Evolutionary conservation across 2,113 vertebrate species (phyloP), one percentile per base, ranked within the genome.

Genomic region (Progne subis): DNA sequence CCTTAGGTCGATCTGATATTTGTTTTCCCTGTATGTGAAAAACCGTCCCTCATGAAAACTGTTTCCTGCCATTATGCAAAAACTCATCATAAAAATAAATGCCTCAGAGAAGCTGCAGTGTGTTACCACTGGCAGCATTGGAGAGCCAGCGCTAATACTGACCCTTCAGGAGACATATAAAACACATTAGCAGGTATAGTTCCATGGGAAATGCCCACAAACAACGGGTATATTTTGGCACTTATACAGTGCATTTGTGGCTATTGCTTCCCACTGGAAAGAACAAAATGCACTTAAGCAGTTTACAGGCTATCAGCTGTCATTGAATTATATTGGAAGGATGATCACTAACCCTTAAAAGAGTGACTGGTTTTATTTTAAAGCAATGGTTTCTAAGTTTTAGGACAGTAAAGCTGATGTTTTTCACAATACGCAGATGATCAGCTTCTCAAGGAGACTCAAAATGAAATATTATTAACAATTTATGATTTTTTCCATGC

Each of bases 391-490:
- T 74, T 67, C 43, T 55, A 76, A 69, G 14, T n/a, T 80, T 8
- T 24, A 57, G 78, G 43, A 63, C 34, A 50, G 21, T 43, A 57
- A 77, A 78, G 32, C 28, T 88, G 63, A 52, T 78, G 47, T 44
- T 94, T 96, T 92, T 64, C 75, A 92, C 43, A 88, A 56, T 80
- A 93, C 67, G 67, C 55, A 90, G 71, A 76, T 77, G 16, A 92
- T 77, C 78, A 70, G 14, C 34, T 81, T 91, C 75, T 78, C 59
- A 81, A 88, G 55, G 79, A 86, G 41, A 70, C 37, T 85, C 18
- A 56, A 76, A 94, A 85, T 57, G 46, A 85, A 94, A 77, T 82
- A 71, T 68, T 94, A 88, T 90, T 93, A 96, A 84, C 47, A 83
- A 83, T 90, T 88, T 92, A 76, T 75, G 44, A 88, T 70, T 88